Evolutionary conservation across 2,113 vertebrate genomes (phyloP), one percentile per base, ranked within the genome.

Genomic region (Megaptera novaeangliae): DNA sequence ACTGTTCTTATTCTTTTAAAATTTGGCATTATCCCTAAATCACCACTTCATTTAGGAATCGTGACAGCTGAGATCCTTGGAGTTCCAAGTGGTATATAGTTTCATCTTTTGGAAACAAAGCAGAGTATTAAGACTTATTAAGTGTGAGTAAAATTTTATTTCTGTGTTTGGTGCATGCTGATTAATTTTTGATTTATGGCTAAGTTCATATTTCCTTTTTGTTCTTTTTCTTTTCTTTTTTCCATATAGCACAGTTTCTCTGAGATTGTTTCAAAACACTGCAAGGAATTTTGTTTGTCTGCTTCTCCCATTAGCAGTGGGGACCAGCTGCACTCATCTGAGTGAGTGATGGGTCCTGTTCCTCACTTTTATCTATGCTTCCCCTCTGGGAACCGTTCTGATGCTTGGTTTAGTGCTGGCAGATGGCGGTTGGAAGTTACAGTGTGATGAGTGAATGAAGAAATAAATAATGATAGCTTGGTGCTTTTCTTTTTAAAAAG

Each of bases 171-270:
- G 31, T 64, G n/a, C 41, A 8, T n/a, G 74, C 10, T 36, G 27
- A 86, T 91, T 57, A 36, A 64, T 64, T 93, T 98, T 96, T 77
- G 36, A 88, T 83, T 75, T 69, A 80, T 31, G 68, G 64, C 27
- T 39, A 8, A 68, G 41, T 52, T 89, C 17, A 15, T 72, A 31
- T 68, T 88, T 92, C 59, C 64, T 80, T 81, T 46, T 66, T 25
- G 15, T 72, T 25, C 46, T 89, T 41, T 75, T 29, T 17, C 14
- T 10, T 49, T 6, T 21, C 25, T 18, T 17, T 49, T 13, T 8
- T 46, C 8, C 13, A 4, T 2, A 7, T 14, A 44, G 63, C 34
- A 13, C n/a, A 49, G 41, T 85, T 61, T 95, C 81, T 91, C 23
- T 61, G 81, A 94, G 44, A 29, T 71, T 34, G 25, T 92, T 88